These are phyloP conservation scores for Schizopygopsis malacanthus DNA, from an alignment of 2,797 vertebrate genomes.

Conservation along the genomic window DNA sequence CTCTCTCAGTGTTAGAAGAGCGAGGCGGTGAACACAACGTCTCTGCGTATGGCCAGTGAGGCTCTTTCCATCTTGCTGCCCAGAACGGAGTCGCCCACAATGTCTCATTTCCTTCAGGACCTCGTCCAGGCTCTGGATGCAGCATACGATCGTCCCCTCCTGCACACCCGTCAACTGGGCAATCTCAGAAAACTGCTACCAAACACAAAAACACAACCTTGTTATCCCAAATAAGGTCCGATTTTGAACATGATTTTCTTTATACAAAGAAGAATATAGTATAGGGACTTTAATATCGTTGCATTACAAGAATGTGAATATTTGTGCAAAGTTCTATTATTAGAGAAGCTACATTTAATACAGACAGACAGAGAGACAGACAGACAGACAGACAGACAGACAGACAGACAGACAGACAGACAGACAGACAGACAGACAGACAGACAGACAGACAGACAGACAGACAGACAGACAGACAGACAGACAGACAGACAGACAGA, in stretches of 20 bases:
- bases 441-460: too few species aligned
- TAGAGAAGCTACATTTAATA: neutral
- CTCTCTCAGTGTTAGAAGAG: conserved; percentile 88
- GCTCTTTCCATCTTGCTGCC: conserved; percentile 92
- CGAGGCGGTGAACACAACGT: conserved; percentile 93
- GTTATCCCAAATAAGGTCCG: neutral
- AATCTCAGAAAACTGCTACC: conserved; percentile 88
- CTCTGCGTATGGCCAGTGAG: conserved; percentile 87
- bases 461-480: too few species aligned
- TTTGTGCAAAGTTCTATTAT: neutral
- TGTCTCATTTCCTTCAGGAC: conserved; percentile 89
- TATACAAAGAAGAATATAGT: neutral
- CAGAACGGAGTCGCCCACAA: conserved; percentile 90
- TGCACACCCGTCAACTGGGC: conserved; percentile 88
- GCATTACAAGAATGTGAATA: neutral
- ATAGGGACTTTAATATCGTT: neutral
- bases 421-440: too few species aligned
- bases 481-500: too few species aligned
- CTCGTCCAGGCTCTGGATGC: conserved; percentile 92
- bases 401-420: fast-evolving
- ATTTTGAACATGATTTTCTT: neutral
- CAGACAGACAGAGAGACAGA: too few species aligned
- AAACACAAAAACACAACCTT: conserved; percentile 20
- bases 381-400: too few species aligned
- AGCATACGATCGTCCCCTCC: conserved; percentile 91